Evolutionary conservation across 1,140 invertebrate species (phyloP).

Genomic region (Oncopodura yosiiana): DNA sequence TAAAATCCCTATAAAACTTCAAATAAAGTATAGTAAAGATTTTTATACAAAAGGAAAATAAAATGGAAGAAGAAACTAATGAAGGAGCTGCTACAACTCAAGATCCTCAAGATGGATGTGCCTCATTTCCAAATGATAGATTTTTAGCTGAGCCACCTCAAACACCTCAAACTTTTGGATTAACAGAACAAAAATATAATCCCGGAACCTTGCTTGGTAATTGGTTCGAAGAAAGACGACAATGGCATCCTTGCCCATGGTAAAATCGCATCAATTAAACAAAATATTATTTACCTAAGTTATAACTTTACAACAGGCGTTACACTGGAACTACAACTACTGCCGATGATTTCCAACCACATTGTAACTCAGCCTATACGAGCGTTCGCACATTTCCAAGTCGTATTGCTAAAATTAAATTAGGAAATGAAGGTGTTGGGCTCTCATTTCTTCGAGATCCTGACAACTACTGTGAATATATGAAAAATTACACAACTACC

Average conservation of each 20-base stretch:
- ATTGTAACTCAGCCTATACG: constrained; percentile 2
- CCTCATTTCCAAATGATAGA: no score
- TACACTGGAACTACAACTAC: not conserved
- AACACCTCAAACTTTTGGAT: no score
- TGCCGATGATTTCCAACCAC: constrained; percentile 3
- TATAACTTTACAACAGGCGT: no score
- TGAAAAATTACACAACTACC: constrained; percentile 31
- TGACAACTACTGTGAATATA: constrained; percentile 27
- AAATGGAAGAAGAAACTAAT: no score
- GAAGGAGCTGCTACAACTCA: no score
- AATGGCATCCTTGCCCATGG: constrained; percentile 19
- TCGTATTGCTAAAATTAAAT: not conserved
- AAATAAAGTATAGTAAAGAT: no score
- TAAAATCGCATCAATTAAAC: constrained; percentile 21
- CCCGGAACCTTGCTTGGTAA: constrained; percentile 17
- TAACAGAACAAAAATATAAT: no score
- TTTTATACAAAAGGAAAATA: no score
- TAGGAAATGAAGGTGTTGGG: constrained; percentile 2
- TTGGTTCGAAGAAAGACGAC: constrained; percentile 32
- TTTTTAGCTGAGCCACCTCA: no score
- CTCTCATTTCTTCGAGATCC: constrained; percentile 16
- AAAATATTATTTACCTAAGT: constrained; percentile 19
- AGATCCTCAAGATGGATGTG: no score
- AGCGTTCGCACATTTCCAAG: no score
- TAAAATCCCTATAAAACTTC: no score